A percentile compares a stretch with the other conserved stretches of the same genome.
Evolutionary conservation across 2,113 vertebrate species (phyloP).

Genomic region (Deroptyus accipitrinus): DNA sequence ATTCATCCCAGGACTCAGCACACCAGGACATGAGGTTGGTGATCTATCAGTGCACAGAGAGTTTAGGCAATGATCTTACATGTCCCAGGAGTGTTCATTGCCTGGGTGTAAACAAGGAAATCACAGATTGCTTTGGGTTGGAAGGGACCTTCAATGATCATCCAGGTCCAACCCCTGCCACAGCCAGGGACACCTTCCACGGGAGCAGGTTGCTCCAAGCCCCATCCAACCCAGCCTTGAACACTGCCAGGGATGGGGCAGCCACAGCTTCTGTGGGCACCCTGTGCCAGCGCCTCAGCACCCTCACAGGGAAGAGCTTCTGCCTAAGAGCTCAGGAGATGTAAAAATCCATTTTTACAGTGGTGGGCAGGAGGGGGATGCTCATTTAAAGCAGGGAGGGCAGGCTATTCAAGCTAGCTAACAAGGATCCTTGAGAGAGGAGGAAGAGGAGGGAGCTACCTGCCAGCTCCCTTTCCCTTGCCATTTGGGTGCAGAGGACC

Average conservation of each 20-base stretch:
- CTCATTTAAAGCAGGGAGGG: background rate
- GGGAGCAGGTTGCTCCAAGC: too few species aligned
- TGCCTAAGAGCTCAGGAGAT: background rate
- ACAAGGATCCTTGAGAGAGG: background rate
- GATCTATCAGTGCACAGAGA: background rate
- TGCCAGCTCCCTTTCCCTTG: background rate
- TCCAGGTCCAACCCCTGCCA: background rate
- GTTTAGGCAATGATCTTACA: background rate
- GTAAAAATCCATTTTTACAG: background rate
- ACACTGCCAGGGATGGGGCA: background rate
- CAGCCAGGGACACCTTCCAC: too few species aligned
- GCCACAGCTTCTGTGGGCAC: background rate
- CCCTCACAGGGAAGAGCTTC: background rate
- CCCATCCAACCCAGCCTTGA: too few species aligned
- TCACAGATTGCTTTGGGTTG: too few species aligned
- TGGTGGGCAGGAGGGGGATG: background rate
- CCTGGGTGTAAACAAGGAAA: background rate
- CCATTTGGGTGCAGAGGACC: rapidly evolving
- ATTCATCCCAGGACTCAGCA: background rate
- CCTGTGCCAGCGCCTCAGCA: background rate
- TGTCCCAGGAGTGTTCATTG: background rate
- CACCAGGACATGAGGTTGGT: rapidly evolving
- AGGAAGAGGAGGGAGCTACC: background rate
- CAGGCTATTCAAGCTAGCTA: background rate
- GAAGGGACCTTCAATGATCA: background rate